Evolutionary conservation across 2,113 vertebrate species (phyloP).

Genomic region (Strix aluco): DNA sequence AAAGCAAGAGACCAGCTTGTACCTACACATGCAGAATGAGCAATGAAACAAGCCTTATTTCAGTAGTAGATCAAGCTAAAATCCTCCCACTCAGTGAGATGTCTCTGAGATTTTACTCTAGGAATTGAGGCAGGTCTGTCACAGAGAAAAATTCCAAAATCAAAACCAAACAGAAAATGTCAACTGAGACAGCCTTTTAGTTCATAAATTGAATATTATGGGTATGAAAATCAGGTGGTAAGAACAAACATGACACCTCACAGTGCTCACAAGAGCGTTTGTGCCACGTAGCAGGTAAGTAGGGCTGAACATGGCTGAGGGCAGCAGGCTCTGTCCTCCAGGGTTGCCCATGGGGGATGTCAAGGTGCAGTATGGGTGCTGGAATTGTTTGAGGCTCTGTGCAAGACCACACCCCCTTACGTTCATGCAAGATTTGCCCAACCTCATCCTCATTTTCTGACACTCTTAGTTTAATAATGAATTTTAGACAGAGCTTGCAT

Average conservation of each 20-base stretch:
- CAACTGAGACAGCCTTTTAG: neutral
- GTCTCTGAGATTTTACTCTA: neutral
- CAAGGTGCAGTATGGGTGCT: neutral
- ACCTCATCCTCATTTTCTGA: neutral
- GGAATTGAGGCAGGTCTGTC: neutral
- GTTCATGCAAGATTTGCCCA: neutral
- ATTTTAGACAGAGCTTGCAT: neutral
- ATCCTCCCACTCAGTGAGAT: neutral
- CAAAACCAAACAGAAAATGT: neutral
- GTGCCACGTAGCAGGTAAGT: fast-evolving
- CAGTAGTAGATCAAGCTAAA: neutral
- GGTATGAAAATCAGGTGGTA: neutral
- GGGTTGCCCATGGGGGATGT: fast-evolving
- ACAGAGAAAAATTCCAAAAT: neutral
- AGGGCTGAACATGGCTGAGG: fast-evolving
- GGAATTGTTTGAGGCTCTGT: neutral
- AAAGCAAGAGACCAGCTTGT: neutral
- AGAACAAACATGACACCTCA: neutral
- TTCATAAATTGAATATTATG: neutral
- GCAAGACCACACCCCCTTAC: neutral
- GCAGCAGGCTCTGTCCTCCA: neutral
- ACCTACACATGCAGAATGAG: neutral
- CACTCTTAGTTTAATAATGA: neutral
- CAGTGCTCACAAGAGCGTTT: fast-evolving
- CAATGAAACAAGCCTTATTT: neutral